phyloP scores from a whole-genome alignment of 2,888 invertebrate species.

The Erebia palarica region DNA sequence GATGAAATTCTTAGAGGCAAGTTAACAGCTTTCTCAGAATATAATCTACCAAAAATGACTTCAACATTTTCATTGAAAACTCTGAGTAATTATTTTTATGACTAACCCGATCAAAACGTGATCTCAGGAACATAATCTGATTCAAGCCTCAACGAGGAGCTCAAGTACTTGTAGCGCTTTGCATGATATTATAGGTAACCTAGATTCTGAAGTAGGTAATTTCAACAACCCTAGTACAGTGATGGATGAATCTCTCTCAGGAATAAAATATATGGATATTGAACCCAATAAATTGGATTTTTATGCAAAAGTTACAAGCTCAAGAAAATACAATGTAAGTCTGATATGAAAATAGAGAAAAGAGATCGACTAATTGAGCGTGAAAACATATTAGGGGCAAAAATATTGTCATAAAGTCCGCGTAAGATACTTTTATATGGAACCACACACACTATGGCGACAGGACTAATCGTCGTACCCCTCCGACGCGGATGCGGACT shows the following conservation, averaged over 20 bases:
- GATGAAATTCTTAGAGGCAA: no score
- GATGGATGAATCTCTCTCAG: slow-evolving; percentile 20
- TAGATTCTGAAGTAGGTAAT: slow-evolving; percentile 13
- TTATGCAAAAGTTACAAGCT: background rate
- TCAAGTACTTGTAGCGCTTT: background rate
- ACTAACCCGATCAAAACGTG: background rate
- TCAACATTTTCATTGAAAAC: background rate
- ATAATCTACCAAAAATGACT: background rate
- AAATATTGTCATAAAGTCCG: no score
- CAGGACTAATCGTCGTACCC: no score
- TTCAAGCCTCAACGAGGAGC: background rate
- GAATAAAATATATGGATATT: background rate
- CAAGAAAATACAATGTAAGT: background rate
- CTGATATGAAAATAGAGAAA: no score
- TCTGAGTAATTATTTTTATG: background rate
- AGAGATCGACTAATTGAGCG: no score
- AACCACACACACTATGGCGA: no score
- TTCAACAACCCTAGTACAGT: slow-evolving; percentile 16
- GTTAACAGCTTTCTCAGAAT: background rate
- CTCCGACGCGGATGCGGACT: no score
- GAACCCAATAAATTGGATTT: background rate
- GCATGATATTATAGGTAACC: slow-evolving; percentile 8
- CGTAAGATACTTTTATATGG: no score
- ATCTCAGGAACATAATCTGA: background rate
- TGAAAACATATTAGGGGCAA: no score